Evolutionary conservation across 2,113 vertebrate genomes (phyloP).

Genomic region (Tenrec ecaudatus): DNA sequence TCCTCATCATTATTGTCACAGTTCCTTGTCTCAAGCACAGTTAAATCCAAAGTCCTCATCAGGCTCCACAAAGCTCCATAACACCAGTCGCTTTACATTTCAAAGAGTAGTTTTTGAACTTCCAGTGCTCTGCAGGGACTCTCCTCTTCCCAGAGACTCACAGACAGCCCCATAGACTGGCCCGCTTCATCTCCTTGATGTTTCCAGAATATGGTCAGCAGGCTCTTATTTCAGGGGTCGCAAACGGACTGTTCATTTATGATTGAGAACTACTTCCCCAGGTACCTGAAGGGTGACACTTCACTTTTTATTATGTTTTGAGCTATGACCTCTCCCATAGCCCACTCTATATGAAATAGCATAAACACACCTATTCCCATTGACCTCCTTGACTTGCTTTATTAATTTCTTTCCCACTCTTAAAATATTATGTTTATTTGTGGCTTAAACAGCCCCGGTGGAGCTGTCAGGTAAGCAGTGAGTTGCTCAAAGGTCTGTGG

Average conservation of each 20-base stretch:
- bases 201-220: accelerated
- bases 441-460: not conserved
- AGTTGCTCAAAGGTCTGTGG: too few relatives aligned
- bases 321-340: not conserved
- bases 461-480: too few relatives aligned
- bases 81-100: not conserved
- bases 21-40: not conserved
- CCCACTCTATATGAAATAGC: not conserved
- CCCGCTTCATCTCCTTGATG: not conserved
- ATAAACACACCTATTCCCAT: not conserved
- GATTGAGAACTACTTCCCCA: too few relatives aligned
- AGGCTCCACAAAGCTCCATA: not conserved
- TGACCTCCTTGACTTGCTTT: not conserved
- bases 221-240: not conserved
- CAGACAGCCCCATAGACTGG: accelerated
- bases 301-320: not conserved
- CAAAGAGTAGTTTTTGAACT: accelerated
- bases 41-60: not conserved
- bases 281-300: accelerated
- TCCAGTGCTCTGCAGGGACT: too few relatives aligned
- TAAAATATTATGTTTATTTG: not conserved
- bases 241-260: not conserved
- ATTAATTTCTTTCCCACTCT: not conserved
- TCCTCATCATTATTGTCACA: not conserved
- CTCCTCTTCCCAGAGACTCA: not conserved